Base-by-base conservation (phyloP, 2,888 invertebrate genomes). In the Acanthopleura granulata region DNA sequence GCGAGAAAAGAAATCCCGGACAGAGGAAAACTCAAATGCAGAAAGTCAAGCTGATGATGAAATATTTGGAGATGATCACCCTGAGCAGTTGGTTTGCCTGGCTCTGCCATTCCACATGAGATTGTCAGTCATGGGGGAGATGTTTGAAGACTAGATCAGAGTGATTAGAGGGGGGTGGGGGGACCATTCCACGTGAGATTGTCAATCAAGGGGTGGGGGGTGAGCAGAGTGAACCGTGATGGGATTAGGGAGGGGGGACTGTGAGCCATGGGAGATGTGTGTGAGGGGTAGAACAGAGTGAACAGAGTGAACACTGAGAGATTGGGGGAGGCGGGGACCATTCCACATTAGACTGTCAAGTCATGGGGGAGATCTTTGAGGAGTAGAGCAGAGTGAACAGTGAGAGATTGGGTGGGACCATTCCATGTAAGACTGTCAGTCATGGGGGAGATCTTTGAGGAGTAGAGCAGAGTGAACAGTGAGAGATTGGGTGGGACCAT, bases 81-180 rank as follows among this genome's bases (percentile, higher is more conserved):
- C 85, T 27, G 78, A 94, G 77, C 87, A 94, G 18, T 91, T 97
- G 75, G 93, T 94, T 71, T 97, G 97, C 84, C 94, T 94, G 73
- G 94, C 95, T 0, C 96, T 95, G 75, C 94, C 95, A 22, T 96
- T 95, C 90, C 90, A 95, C 77, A 94, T 95, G 89, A 93, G 94
- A 85, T 92, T 96, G 89, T 94, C 95, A 22, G 92, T 95, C 80
- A 93, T 94, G 78, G 96, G 96, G 0, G 95, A 96, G 92, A 94
- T 96, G 91, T 93, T 87, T 82, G 66, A 80, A 50, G 76, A 76
- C 12, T 62, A 22, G 22, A 18, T 62, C 25, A 15, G 51, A 15
- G 51, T 51, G n/a, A n/a, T n/a, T n/a, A n/a, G n/a, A n/a, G n/a
- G n/a, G n/a, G n/a, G n/a, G n/a, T n/a, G n/a, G n/a, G n/a, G n/a